Percentiles rank a stretch among this genome's conserved stretches.
phyloP scores from a whole-genome alignment of 2,888 invertebrate species.

The Andrena flavipes region DNA sequence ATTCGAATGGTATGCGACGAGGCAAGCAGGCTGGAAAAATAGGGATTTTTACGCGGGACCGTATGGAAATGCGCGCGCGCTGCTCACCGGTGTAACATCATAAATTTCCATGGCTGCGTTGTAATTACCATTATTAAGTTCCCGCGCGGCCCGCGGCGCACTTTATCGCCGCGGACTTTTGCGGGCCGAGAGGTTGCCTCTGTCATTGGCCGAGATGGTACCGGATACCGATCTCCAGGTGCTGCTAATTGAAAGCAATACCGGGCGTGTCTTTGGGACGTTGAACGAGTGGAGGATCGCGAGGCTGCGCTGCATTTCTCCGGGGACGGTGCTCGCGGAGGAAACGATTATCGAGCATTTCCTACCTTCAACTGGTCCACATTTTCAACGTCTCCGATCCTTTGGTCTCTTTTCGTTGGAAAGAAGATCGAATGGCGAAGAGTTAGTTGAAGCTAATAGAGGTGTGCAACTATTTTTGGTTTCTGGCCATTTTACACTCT shows the following conservation, averaged over 20 bases:
- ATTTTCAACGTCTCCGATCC: not conserved
- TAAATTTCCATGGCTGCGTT: slow-evolving; percentile 65
- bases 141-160: slow-evolving; percentile 50
- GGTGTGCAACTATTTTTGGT: too few species aligned
- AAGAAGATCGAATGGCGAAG: not conserved
- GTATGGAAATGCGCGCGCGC: slow-evolving; percentile 7
- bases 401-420: not conserved
- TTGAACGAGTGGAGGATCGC: slow-evolving; percentile 54
- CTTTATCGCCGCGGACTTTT: slow-evolving; percentile 58
- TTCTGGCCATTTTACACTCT: too few species aligned
- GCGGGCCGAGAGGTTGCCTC: slow-evolving; percentile 39
- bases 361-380: not conserved
- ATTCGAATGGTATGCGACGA: slow-evolving; percentile 32
- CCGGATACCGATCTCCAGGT: slow-evolving; percentile 56
- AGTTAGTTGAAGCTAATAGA: too few species aligned
- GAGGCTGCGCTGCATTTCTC: slow-evolving; percentile 5
- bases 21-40: slow-evolving; percentile 20
- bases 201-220: slow-evolving; percentile 52
- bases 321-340: slow-evolving; percentile 1
- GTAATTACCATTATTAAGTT: slow-evolving; percentile 73
- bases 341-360: slow-evolving; percentile 32
- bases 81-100: slow-evolving; percentile 51
- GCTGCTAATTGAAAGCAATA: slow-evolving; percentile 64
- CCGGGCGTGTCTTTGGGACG: slow-evolving; percentile 61
- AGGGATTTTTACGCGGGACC: slow-evolving; percentile 18